A percentile compares a stretch with the other conserved stretches of the same genome.
Conservation (phyloP, 2,113 vertebrate species). For the Calidris pygmaea region DNA sequence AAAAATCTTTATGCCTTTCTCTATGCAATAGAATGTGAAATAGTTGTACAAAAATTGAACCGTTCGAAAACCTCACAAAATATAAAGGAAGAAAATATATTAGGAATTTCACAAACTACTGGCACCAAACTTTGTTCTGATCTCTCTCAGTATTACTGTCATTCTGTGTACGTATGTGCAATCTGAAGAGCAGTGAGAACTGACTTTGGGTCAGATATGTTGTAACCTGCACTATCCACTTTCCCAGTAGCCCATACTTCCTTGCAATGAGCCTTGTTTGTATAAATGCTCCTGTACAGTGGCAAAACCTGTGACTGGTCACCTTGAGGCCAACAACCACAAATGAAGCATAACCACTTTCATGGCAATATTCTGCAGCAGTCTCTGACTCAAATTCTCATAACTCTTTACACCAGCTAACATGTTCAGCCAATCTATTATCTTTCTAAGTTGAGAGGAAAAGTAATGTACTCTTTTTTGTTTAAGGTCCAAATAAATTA, state of each 20-base stretch:
- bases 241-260: not conserved
- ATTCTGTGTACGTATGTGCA: not conserved
- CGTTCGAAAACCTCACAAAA: not conserved
- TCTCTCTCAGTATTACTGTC: not conserved
- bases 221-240: not conserved
- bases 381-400: not conserved
- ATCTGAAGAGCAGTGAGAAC: not conserved
- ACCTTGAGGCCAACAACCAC: not conserved
- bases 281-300: not conserved
- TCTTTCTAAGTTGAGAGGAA: not conserved
- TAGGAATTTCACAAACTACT: not conserved
- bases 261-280: not conserved
- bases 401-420: not conserved
- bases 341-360: not conserved
- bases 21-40: not conserved
- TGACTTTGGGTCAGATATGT: not conserved
- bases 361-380: not conserved
- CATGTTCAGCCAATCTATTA: not conserved
- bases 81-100: not conserved
- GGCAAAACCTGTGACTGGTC: not conserved
- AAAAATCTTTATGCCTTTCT: not conserved
- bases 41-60: not conserved
- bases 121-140: not conserved
- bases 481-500: not conserved
- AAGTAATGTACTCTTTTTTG: not conserved